Evolutionary conservation across 2,797 vertebrate species (phyloP), one percentile per base, ranked within the genome.

Genomic region (Aeoliscus strigatus): DNA sequence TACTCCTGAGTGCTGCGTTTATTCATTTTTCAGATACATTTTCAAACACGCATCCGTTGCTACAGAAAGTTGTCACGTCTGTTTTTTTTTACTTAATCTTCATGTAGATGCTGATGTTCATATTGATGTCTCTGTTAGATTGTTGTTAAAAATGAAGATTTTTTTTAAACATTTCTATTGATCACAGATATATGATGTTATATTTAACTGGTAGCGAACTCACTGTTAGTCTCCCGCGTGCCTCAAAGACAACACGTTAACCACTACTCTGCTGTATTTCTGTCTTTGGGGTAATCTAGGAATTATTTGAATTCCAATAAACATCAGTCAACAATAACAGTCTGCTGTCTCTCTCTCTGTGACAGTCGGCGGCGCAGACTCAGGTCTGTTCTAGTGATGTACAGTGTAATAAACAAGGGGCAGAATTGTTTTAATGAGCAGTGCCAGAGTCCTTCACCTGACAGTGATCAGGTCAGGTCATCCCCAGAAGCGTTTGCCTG

Each of bases 241-340:
- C 72, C 74, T 76, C 43, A 59, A 31, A 51, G 33, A 51, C 15
- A 5, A 34, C 53, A 50, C 55, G 48, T 51, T 4, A 37, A 44
- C 36, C 8, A 8, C 27, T 24, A 54, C 59, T 39, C 61, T 81
- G 35, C 68, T 83, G 74, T 69, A 60, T 67, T 66, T 52, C 37
- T 64, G 55, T 77, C 36, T 66, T 26, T 45, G 30, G 74, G 39
- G 51, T 60, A 21, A 53, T 50, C 33, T 23, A 30, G 29, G 35
- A 46, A 18, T 35, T 26, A 24, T 55, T 67, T 52, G 54, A 50
- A 29, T 58, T 73, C 66, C 14, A 84, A 82, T 83, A 86, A 84
- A 84, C 61, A 34, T 9, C 4, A 34, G 36, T 49, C 41, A 38
- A 49, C 43, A 35, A 25, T 3, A 36, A n/a, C 10, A 12, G 10